Percentiles rank a stretch among this genome's conserved stretches.
Evolutionary conservation across 92 coral and sea anemone species (phyloP).

Genomic region (Virgularia gustaviana): DNA sequence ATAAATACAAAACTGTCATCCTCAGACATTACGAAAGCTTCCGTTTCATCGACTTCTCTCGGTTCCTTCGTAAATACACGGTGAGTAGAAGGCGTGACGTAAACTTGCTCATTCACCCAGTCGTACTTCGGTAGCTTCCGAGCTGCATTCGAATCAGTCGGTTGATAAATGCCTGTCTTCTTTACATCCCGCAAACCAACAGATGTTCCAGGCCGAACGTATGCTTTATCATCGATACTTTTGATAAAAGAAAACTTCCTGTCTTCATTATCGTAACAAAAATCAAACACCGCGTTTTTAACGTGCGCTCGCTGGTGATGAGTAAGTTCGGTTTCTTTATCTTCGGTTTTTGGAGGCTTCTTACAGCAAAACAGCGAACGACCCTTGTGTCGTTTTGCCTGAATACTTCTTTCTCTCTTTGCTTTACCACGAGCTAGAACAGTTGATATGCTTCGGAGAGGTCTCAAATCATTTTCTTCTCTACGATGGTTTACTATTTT

Average conservation of each 20-base stretch:
- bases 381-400: slow-evolving; percentile 59
- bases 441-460: slow-evolving; percentile 45
- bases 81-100: slow-evolving; percentile 17
- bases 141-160: slow-evolving; percentile 9
- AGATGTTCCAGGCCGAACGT: slow-evolving; percentile 31
- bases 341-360: slow-evolving; percentile 59
- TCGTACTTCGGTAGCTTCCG: slow-evolving; percentile 58
- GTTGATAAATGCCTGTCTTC: slow-evolving; percentile 46
- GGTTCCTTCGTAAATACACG: slow-evolving; percentile 49
- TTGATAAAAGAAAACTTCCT: slow-evolving; percentile 33
- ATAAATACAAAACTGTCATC: slow-evolving; percentile 23
- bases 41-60: slow-evolving; percentile 11
- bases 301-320: slow-evolving; percentile 64
- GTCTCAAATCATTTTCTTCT: slow-evolving; percentile 39
- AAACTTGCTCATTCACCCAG: not conserved
- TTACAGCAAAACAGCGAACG: slow-evolving; percentile 59
- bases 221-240: slow-evolving; percentile 29
- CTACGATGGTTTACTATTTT: slow-evolving; percentile 49
- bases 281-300: slow-evolving; percentile 46
- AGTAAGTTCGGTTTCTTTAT: slow-evolving; percentile 46
- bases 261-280: slow-evolving; percentile 47
- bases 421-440: slow-evolving; percentile 53
- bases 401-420: slow-evolving; percentile 53
- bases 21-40: slow-evolving; percentile 4
- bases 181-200: slow-evolving; percentile 33